Conservation (phyloP, 2,888 invertebrate genomes). For the Tanaodytes sp. region DNA sequence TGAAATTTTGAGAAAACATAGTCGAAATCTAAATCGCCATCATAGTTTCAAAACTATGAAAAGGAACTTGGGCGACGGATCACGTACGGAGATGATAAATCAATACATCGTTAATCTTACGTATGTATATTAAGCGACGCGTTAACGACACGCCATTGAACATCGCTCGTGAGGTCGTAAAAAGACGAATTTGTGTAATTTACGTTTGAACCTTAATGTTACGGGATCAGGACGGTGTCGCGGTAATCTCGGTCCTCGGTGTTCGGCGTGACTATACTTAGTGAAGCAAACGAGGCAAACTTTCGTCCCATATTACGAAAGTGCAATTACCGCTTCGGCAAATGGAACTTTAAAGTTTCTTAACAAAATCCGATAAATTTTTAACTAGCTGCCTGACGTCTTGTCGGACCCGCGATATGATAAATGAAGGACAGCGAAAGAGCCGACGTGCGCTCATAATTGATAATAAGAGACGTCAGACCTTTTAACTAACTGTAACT, state of each 20-base stretch:
- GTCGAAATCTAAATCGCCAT: no score
- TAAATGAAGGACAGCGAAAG: constrained; percentile 36
- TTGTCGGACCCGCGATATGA: constrained; percentile 26
- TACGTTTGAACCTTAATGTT: constrained; percentile 40
- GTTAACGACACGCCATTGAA: constrained; percentile 25
- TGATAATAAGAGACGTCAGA: not conserved
- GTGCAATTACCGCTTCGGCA: constrained; percentile 59
- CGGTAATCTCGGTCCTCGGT: constrained; percentile 37
- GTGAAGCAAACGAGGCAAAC: constrained; percentile 55
- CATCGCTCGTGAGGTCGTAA: constrained; percentile 10
- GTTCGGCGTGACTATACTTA: constrained; percentile 28
- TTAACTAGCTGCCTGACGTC: constrained; percentile 57
- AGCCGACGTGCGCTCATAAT: not conserved
- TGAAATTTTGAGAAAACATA: no score
- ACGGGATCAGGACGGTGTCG: constrained; percentile 43
- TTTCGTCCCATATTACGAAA: constrained; percentile 54
- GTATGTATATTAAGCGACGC: constrained; percentile 27
- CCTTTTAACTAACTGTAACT: not conserved
- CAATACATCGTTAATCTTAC: constrained; percentile 20
- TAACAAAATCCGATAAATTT: constrained; percentile 64
- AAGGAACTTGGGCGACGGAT: no score
- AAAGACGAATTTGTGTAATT: no score
- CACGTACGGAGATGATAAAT: no score
- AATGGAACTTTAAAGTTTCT: constrained; percentile 60
- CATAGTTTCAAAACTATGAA: no score